These are phyloP conservation scores for Botia almorhae DNA, from an alignment of 2,797 vertebrate species.

Conservation along the genomic window DNA sequence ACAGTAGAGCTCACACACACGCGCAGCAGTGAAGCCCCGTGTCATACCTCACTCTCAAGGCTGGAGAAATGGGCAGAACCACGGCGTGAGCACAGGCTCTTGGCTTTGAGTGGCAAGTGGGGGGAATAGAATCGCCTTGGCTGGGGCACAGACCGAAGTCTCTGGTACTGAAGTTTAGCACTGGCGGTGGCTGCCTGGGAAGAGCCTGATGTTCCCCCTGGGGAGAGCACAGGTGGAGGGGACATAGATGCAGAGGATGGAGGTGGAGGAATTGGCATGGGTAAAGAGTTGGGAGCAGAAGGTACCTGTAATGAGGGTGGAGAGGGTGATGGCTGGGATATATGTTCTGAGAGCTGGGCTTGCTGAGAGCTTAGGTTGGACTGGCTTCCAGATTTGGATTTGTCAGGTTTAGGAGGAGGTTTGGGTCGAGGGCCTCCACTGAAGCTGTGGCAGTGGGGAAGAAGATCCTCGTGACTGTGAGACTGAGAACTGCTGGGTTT, in stretches of 20 bases:
- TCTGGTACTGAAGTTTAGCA: constrained; percentile 90
- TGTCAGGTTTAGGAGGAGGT: constrained; percentile 76
- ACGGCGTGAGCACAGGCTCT: constrained; percentile 89
- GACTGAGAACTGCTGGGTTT: constrained; percentile 76
- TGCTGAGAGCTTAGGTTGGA: constrained; percentile 81
- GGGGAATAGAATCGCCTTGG: constrained; percentile 86
- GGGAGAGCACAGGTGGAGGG: constrained; percentile 78
- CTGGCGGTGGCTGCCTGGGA: constrained; percentile 79
- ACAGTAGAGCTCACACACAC: constrained; percentile 79
- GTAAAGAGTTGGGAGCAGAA: constrained; percentile 78
- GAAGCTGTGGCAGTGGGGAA: constrained; percentile 84
- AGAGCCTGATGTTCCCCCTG: constrained; percentile 77
- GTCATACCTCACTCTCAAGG: constrained; percentile 96
- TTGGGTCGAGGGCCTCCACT: constrained; percentile 77
- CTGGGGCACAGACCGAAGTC: constrained; percentile 84
- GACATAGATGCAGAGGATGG: constrained; percentile 78
- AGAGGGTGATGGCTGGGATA: constrained; percentile 74
- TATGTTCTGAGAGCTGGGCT: constrained; percentile 55
- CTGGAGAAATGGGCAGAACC: constrained; percentile 94
- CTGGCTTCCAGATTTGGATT: constrained; percentile 82
- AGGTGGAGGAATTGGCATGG: constrained; percentile 81
- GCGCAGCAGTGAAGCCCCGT: constrained; percentile 79
- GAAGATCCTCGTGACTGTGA: constrained; percentile 82
- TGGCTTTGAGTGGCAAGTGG: constrained; percentile 86
- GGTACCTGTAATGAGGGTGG: constrained; percentile 72